Base-by-base conservation (phyloP, 2,113 vertebrate species). In the Pycnonotus jocosus region DNA sequence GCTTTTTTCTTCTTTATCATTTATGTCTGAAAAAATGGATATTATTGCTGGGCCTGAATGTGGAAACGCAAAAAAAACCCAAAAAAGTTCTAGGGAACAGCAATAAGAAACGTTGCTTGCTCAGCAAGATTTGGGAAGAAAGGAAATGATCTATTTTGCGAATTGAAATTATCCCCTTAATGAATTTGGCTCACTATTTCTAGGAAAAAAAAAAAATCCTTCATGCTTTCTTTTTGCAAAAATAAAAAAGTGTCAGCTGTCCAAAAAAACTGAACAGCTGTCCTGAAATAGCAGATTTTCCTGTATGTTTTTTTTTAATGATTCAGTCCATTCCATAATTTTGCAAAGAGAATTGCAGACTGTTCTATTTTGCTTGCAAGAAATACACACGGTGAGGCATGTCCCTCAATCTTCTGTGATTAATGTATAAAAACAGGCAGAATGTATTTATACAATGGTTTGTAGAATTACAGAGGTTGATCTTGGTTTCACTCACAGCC, bases 361-460 rank as follows among this genome's bases (percentile, higher is more conserved):
- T 80, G 76, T 79, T 87, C 95, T 95, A 70, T 91, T 97, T 93
- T 95, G 35, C 62, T 94, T 85, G 70, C 81, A 93, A 91, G 83
- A 95, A 95, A 92, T 95, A 95, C 56, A 83, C 78, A 91, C 61
- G 82, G 74, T 76, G 87, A 66, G 83, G 80, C 86, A 91, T 93
- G 45, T 91, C 81, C 86, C 70, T 93, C 83, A 94, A 91, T 91
- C 83, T 91, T 65, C 91, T n/a, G 66, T 95, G 95, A 97, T 96
- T 94, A 93, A 96, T 96, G 81, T 91, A 87, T 79, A 79, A 92
- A 97, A 97, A 76, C 54, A 91, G 83, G 85, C 93, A 89, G 95
- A 94, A 93, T 58, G 53, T 88, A 96, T 92, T 95, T 95, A 93
- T 87, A 91, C 6, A 33, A 93, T 37, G 35, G 53, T 45, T 89